Evolutionary conservation across 1,140 invertebrate species (phyloP).

Genomic region (Pseudomyrmex cubaensis): DNA sequence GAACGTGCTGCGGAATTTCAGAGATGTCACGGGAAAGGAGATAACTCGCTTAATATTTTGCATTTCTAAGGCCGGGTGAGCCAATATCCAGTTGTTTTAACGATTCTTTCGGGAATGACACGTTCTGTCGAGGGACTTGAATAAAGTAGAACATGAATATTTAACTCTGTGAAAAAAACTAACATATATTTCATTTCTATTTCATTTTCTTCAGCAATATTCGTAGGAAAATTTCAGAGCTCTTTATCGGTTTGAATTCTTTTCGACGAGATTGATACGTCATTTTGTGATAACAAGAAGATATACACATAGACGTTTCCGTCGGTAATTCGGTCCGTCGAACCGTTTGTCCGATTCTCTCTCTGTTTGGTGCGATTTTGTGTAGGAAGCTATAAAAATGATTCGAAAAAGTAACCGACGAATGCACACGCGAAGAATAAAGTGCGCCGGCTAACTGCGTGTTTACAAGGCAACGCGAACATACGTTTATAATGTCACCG

Average conservation of each 20-base stretch:
- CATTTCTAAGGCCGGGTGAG: background rate
- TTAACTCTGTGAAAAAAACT: background rate
- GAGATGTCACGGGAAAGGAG: constrained; percentile 9
- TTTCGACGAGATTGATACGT: no score
- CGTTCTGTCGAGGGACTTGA: background rate
- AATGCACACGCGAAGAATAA: constrained; percentile 5
- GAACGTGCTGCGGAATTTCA: constrained; percentile 22
- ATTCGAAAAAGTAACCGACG: background rate
- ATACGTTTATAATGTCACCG: constrained; percentile 44
- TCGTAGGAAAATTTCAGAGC: no score
- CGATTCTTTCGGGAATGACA: background rate
- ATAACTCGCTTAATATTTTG: constrained; percentile 36
- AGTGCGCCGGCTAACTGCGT: constrained; percentile 22
- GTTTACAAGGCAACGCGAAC: constrained; percentile 37
- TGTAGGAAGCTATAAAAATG: background rate
- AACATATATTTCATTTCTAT: no score
- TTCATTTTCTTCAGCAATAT: background rate
- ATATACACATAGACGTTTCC: no score
- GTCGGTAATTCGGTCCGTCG: no score
- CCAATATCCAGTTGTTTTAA: constrained; percentile 38
- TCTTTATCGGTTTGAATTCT: no score
- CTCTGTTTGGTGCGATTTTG: background rate
- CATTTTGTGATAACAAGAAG: no score
- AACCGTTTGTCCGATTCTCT: no score
- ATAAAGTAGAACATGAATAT: background rate